Base-by-base conservation (phyloP, 2,113 vertebrate species). In the Microcebus tavaratra region DNA sequence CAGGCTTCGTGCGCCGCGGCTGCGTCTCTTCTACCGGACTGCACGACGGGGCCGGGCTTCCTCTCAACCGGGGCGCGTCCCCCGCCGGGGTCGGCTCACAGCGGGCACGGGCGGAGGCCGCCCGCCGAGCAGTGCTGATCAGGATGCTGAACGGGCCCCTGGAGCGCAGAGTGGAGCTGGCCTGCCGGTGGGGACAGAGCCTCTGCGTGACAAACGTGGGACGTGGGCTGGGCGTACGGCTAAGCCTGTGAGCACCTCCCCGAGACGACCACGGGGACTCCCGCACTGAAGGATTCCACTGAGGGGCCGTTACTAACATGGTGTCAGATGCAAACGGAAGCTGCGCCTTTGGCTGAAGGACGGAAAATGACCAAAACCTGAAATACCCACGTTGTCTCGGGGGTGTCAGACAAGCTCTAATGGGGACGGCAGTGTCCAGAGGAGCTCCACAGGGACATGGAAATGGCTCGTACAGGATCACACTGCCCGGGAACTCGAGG, bases 201-300 rank as follows among this genome's bases (percentile, higher is more conserved):
- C 9, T 48, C 79, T 36, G 14, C 29, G 39, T 7, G 15, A 23
- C 27, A 11, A 7, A 1, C 17, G 21, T n/a, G 29, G 39, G n/a
- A 31, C 2, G 11, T 3, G 12, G 27, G 18, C 36, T n/a, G 42
- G 27, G 53, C 21, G 5, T 29, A 45, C 0, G 21, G 39, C 50
- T 34, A 25, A n/a, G 42, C 15, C 14, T 59, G 21, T 18, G 53
- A 59, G 88, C 11, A 5, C 23, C 39, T 91, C 14, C 34, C 20
- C 8, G 1, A 0, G 17, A 13, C 2, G 13, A 57, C 29, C 8
- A 29, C 14, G 29, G 29, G 29, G 29, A 48, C 73, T 17, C 5
- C 5, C 18, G 14, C 42, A 29, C 39, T 25, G 9, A 53, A 31
- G 27, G 23, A 76, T 75, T 42, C n/a, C 78, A 12, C 7, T 3